Evolutionary conservation across 2,113 vertebrate species (phyloP).

Genomic region (Oncorhynchus nerka): DNA sequence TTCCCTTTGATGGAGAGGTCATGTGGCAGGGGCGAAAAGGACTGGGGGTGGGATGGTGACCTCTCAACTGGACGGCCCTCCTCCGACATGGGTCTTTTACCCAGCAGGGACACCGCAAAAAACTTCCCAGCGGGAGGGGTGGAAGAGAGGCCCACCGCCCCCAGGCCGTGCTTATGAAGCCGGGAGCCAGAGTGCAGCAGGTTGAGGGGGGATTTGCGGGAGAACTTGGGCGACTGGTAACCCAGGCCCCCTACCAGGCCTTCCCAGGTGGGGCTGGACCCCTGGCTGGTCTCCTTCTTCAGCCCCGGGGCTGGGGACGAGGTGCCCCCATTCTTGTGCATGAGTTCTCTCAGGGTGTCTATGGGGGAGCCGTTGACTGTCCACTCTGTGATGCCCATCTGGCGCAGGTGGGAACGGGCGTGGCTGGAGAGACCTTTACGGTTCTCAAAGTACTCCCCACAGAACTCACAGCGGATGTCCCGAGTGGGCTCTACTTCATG

Average conservation of each 20-base stretch:
- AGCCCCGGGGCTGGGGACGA: slow-evolving; percentile 70
- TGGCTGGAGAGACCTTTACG: slow-evolving; percentile 94
- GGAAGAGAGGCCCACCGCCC: slow-evolving; percentile 64
- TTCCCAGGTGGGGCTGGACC: slow-evolving; percentile 60
- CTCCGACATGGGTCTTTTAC: slow-evolving; percentile 77
- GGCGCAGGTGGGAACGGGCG: slow-evolving; percentile 90
- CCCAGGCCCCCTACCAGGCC: slow-evolving; percentile 41
- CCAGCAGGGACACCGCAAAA: slow-evolving; percentile 70
- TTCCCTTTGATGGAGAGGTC: slow-evolving; percentile 87
- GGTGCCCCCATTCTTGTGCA: slow-evolving; percentile 79
- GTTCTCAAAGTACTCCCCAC: slow-evolving; percentile 94
- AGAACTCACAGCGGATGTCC: slow-evolving; percentile 84
- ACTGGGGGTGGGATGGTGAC: slow-evolving; percentile 42
- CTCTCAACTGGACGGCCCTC: slow-evolving; percentile 63
- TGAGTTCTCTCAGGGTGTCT: slow-evolving; percentile 82
- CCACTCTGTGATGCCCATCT: slow-evolving; percentile 97
- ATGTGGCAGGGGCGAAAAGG: slow-evolving; percentile 77
- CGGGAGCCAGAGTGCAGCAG: slow-evolving; percentile 68
- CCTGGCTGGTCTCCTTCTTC: slow-evolving; percentile 73
- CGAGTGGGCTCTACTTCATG: slow-evolving; percentile 82
- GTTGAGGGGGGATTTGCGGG: slow-evolving; percentile 68
- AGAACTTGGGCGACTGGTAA: slow-evolving; percentile 65
- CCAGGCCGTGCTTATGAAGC: slow-evolving; percentile 74
- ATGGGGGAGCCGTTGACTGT: slow-evolving; percentile 93
- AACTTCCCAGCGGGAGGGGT: slow-evolving; percentile 71